These are phyloP conservation scores for Drosophila hawaiiensis DNA, from an alignment of 2,888 invertebrate genomes.

Conservation along the genomic window DNA sequence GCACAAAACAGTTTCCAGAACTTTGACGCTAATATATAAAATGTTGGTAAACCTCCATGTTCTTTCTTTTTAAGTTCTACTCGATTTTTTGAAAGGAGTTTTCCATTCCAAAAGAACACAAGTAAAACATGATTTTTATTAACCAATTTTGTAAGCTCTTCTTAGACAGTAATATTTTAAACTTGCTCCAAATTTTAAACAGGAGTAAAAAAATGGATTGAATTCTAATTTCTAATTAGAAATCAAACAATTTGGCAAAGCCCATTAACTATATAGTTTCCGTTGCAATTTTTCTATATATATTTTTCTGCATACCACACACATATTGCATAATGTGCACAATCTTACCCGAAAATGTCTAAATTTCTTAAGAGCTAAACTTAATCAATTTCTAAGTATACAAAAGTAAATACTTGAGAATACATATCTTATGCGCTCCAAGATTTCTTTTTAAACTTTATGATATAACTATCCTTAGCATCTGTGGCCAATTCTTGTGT, in stretches of 20 bases:
- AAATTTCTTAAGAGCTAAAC: constrained; percentile 31
- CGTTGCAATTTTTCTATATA: neutral
- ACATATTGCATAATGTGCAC: constrained; percentile 56
- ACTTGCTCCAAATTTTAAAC: neutral
- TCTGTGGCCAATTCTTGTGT: neutral
- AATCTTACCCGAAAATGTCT: neutral
- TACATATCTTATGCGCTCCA: neutral
- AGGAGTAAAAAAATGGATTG: neutral
- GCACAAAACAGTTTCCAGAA: neutral
- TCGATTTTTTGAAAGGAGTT: neutral
- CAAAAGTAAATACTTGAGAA: neutral
- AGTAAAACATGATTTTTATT: neutral
- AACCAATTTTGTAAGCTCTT: neutral
- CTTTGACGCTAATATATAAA: neutral
- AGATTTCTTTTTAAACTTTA: neutral
- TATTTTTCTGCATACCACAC: constrained; percentile 55
- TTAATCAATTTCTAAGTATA: constrained; percentile 32
- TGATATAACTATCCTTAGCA: neutral
- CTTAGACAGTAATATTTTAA: neutral
- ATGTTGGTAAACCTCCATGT: neutral
- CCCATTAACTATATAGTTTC: neutral
- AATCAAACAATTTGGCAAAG: neutral
- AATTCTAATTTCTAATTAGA: neutral
- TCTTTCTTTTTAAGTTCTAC: neutral
- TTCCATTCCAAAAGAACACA: neutral